Conservation (phyloP, 1,140 invertebrate species). For the Eumeta japonica region DNA sequence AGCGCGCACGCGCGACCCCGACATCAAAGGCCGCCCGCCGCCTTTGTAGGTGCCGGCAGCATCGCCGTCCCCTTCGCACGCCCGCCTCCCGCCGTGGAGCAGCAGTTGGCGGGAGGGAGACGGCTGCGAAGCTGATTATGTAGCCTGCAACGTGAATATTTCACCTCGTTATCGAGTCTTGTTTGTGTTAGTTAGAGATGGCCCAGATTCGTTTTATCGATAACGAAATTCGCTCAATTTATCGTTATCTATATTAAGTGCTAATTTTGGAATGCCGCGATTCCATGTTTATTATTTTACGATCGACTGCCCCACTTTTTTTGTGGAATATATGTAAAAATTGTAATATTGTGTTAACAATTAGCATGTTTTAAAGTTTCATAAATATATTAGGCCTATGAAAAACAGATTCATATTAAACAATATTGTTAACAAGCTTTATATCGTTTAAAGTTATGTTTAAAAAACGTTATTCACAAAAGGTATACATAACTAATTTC, state of each 20-base stretch:
- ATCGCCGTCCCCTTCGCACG: slow-evolving; percentile 47
- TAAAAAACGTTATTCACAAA: background rate
- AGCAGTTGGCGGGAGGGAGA: slow-evolving; percentile 32
- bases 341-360: background rate
- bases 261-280: background rate
- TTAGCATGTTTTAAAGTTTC: background rate
- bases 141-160: slow-evolving; percentile 54
- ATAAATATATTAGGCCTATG: background rate
- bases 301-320: background rate
- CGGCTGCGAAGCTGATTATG: slow-evolving; percentile 34
- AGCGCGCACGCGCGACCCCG: slow-evolving; percentile 48
- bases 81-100: slow-evolving; percentile 20
- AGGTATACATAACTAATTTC: background rate
- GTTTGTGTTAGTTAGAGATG: slow-evolving; percentile 55
- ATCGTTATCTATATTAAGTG: slow-evolving; percentile 23
- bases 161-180: slow-evolving; percentile 57
- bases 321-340: background rate
- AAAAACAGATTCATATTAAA: background rate
- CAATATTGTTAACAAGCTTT: background rate
- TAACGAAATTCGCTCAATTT: background rate
- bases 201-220: slow-evolving; percentile 6
- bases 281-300: background rate
- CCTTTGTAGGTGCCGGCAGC: slow-evolving; percentile 48
- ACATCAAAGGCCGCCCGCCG: slow-evolving; percentile 52
- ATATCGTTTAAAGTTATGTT: background rate